Percentiles rank a stretch among this genome's conserved stretches.
These are phyloP conservation scores for Sebastes matsubarae DNA, from an alignment of 2,797 vertebrate species.

Conservation along the genomic window DNA sequence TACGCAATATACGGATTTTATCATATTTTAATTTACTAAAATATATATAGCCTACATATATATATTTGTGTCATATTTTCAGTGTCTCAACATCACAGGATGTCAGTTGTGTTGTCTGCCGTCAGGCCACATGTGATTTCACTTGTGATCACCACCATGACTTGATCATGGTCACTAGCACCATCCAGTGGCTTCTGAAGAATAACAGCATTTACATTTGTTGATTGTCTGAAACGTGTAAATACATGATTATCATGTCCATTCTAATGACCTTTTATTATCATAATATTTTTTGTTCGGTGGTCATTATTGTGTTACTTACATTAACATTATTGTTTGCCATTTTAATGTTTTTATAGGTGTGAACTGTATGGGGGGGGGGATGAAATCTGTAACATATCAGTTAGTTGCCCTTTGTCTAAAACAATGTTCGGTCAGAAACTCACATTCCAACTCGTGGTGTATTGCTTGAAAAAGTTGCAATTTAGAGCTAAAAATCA, in stretches of 20 bases:
- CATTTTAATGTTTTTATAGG: slow-evolving; percentile 44
- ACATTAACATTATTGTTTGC: slow-evolving; percentile 38
- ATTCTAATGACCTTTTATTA: slow-evolving; percentile 64
- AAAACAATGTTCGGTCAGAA: slow-evolving; percentile 27
- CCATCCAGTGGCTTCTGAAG: slow-evolving; percentile 76
- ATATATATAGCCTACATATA: slow-evolving; percentile 21
- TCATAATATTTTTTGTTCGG: slow-evolving; percentile 38
- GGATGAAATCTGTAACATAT: slow-evolving; percentile 37
- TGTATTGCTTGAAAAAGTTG: slow-evolving; percentile 32
- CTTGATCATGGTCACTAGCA: slow-evolving; percentile 69
- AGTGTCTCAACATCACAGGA: slow-evolving; percentile 11
- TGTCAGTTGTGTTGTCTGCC: slow-evolving; percentile 33
- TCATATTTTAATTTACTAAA: slow-evolving; percentile 45
- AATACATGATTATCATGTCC: slow-evolving; percentile 73
- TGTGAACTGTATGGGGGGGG: slow-evolving; percentile 22
- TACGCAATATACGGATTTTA: slow-evolving; percentile 41
- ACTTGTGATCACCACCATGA: slow-evolving; percentile 40
- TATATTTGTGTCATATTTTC: slow-evolving; percentile 26
- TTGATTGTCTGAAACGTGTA: slow-evolving; percentile 61
- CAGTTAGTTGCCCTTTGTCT: slow-evolving; percentile 36
- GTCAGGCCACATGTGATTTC: slow-evolving; percentile 30
- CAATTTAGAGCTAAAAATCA: slow-evolving; percentile 27
- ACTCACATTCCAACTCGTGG: slow-evolving; percentile 50
- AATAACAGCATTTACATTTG: slow-evolving; percentile 52
- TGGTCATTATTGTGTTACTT: slow-evolving; percentile 58